Percentiles rank a stretch among this genome's conserved stretches.
phyloP scores from a whole-genome alignment of 2,888 invertebrate genomes.

The Mesorhabditis sp. region DNA sequence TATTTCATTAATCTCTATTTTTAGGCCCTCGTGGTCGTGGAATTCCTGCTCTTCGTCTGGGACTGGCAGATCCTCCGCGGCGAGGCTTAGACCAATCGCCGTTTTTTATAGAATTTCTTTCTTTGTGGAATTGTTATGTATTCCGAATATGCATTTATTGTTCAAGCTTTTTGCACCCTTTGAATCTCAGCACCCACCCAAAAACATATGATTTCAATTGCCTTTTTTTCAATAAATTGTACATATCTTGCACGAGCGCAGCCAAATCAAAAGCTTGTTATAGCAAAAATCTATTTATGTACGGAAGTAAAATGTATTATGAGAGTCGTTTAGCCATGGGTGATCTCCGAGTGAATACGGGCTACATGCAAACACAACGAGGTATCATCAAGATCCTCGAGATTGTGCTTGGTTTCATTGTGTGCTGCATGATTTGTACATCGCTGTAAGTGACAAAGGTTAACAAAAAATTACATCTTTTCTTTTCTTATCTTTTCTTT shows the following conservation, averaged over 20 bases:
- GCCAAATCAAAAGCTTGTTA: too few species aligned
- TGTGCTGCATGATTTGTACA: not conserved
- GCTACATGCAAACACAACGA: conserved; percentile 1
- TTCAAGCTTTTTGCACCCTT: not conserved
- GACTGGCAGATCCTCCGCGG: conserved; percentile 54
- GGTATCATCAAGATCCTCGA: not conserved
- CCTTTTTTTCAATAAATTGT: too few species aligned
- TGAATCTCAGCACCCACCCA: too few species aligned
- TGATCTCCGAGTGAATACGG: not conserved
- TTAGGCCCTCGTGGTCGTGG: conserved; percentile 34
- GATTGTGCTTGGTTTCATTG: conserved; percentile 1
- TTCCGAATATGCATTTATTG: not conserved
- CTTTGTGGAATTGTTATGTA: not conserved
- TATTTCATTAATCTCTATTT: conserved; percentile 7
- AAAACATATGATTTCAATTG: too few species aligned
- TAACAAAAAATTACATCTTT: not conserved
- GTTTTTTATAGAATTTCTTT: not conserved
- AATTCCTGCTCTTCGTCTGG: conserved; percentile 52
- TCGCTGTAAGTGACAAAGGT: not conserved
- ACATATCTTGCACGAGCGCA: too few species aligned
- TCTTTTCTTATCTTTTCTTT: not conserved
- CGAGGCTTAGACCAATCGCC: conserved; percentile 33
- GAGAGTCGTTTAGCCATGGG: not conserved
- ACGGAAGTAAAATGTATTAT: too few species aligned
- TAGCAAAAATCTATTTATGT: too few species aligned